Evolutionary conservation across 2,797 vertebrate genomes (phyloP).

Genomic region (Bufotes viridis): DNA sequence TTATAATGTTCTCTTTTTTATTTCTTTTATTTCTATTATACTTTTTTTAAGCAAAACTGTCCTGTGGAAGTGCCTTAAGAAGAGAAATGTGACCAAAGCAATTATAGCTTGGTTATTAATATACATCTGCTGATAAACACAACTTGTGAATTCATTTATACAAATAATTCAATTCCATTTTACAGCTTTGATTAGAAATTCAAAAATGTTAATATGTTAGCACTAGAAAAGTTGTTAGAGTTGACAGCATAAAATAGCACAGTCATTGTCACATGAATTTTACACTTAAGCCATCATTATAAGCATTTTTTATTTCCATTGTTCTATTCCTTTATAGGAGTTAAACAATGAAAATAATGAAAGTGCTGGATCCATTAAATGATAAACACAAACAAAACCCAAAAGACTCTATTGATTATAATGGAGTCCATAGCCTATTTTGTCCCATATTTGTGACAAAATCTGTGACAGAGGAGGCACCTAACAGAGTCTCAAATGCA

Average conservation of each 20-base stretch:
- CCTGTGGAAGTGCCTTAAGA: not conserved
- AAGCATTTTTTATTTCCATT: no score
- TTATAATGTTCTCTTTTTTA: not conserved
- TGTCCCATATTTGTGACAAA: no score
- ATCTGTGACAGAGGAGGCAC: no score
- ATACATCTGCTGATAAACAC: not conserved
- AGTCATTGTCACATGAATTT: not conserved
- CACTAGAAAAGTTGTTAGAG: not conserved
- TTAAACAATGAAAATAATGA: no score
- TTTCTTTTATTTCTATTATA: not conserved
- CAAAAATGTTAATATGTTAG: conserved; percentile 18
- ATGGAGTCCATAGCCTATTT: no score
- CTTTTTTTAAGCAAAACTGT: not conserved
- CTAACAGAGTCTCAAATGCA: no score
- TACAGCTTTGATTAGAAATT: not conserved
- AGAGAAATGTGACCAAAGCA: not conserved
- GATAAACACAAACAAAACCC: no score
- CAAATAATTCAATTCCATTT: not conserved
- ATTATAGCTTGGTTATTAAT: not conserved
- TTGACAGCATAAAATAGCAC: not conserved
- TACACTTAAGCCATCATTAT: no score
- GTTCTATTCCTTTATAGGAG: no score
- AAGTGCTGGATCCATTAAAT: no score
- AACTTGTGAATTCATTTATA: not conserved
- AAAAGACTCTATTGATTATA: no score